These are phyloP conservation scores for Halictus quadricinctus DNA, from an alignment of 2,888 invertebrate species.

Conservation along the genomic window DNA sequence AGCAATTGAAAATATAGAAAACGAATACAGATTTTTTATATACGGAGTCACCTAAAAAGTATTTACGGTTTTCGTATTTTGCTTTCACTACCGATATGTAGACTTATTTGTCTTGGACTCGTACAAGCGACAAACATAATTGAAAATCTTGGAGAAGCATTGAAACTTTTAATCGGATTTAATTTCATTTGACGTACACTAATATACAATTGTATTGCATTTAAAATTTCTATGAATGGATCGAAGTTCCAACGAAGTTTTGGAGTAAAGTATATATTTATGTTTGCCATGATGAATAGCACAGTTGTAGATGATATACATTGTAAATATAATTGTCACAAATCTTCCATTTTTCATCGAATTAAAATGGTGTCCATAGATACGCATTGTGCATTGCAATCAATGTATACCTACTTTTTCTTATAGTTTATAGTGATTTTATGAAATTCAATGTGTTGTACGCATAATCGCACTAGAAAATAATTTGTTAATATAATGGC, in stretches of 20 bases:
- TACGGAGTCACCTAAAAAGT: conserved; percentile 31
- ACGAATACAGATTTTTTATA: conserved; percentile 33
- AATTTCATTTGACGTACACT: conserved; percentile 40
- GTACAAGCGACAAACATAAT: conserved; percentile 24
- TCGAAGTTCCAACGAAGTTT: conserved; percentile 25
- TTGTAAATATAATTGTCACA: conserved; percentile 52
- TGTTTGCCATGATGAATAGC: conserved; percentile 35
- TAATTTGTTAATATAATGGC: conserved; percentile 60
- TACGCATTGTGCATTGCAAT: conserved; percentile 29
- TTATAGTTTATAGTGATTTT: conserved; percentile 28
- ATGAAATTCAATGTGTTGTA: conserved; percentile 33
- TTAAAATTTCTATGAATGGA: conserved; percentile 23
- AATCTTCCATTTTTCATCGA: conserved; percentile 35
- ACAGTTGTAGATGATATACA: conserved; percentile 29
- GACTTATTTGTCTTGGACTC: conserved; percentile 33
- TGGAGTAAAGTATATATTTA: conserved; percentile 27
- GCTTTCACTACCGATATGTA: conserved; percentile 27
- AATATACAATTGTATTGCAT: conserved; percentile 22
- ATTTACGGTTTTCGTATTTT: conserved; percentile 42
- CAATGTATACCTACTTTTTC: conserved; percentile 30
- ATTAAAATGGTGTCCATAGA: conserved; percentile 24
- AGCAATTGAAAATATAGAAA: conserved; percentile 48
- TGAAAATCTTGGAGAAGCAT: conserved; percentile 31
- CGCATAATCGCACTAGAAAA: conserved; percentile 21
- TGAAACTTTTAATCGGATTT: conserved; percentile 27